These are phyloP conservation scores for Nowickia ferox DNA, from an alignment of 2,888 invertebrate genomes.

Conservation along the genomic window DNA sequence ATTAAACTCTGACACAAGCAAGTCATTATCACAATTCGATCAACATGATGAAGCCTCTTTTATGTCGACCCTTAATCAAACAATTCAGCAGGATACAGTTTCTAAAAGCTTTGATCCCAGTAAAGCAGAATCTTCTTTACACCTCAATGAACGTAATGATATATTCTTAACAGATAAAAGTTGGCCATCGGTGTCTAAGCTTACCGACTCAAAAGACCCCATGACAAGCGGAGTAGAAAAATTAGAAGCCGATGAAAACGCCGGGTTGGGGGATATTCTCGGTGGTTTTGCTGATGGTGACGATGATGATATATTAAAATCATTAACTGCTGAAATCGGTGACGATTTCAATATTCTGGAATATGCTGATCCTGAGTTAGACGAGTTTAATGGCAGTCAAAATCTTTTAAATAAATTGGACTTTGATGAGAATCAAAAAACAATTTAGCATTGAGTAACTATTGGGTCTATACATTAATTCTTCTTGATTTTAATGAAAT, in stretches of 20 bases:
- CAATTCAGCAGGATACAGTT: constrained; percentile 71
- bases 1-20: constrained; percentile 47
- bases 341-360: constrained; percentile 97
- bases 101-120: constrained; percentile 54
- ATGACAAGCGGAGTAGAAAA: constrained; percentile 84
- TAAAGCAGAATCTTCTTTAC: constrained; percentile 56
- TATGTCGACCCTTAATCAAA: constrained; percentile 58
- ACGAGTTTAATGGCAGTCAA: constrained; percentile 90
- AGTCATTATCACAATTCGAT: constrained; percentile 55
- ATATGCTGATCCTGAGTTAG: constrained; percentile 97
- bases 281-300: constrained; percentile 93
- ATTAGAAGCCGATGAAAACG: constrained; percentile 87
- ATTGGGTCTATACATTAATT: too few species aligned
- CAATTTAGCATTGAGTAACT: constrained; percentile 34
- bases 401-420: constrained; percentile 94
- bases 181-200: constrained; percentile 64
- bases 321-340: constrained; percentile 91
- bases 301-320: constrained; percentile 92
- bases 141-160: constrained; percentile 67
- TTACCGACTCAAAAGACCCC: constrained; percentile 60
- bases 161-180: constrained; percentile 69
- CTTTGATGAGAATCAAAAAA: constrained; percentile 85
- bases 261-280: constrained; percentile 90
- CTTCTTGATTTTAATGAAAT: too few species aligned
- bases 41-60: constrained; percentile 73